Percentiles rank a stretch among this genome's conserved stretches.
Evolutionary conservation across 2,113 vertebrate species (phyloP).

Genomic region (Steatornis caripensis): DNA sequence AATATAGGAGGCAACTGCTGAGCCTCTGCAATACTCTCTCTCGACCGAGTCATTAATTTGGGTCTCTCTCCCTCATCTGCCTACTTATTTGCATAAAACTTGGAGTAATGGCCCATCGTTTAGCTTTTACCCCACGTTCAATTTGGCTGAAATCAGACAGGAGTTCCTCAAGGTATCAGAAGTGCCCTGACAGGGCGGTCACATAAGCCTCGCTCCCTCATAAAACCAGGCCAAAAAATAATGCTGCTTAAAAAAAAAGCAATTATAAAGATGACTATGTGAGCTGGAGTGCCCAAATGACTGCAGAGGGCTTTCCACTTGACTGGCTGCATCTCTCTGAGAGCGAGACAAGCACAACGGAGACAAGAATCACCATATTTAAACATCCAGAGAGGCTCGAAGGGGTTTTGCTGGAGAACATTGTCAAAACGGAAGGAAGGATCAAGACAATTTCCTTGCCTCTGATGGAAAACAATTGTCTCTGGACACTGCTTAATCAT

Average conservation of each 20-base stretch:
- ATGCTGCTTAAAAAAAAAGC: not conserved
- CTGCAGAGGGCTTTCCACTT: not conserved
- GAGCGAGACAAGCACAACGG: not conserved
- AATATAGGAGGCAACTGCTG: not conserved
- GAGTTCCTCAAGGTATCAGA: not conserved
- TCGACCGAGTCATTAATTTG: not conserved
- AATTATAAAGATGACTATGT: not conserved
- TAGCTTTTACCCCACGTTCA: not conserved
- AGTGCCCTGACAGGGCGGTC: not conserved
- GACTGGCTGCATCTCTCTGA: not conserved
- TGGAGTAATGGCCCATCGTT: not conserved
- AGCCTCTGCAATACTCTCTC: not conserved
- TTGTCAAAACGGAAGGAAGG: not conserved
- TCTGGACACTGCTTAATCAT: conserved; percentile 1
- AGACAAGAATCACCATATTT: not conserved
- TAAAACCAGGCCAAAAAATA: not conserved
- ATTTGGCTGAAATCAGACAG: not conserved
- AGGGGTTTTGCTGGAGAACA: not conserved
- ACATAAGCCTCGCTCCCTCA: not conserved
- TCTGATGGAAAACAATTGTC: not conserved
- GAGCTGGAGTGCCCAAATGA: not conserved
- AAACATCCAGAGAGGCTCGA: not conserved
- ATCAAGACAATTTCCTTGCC: not conserved
- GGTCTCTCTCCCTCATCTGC: not conserved
- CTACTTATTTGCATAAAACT: not conserved